These are phyloP conservation scores for Zonotrichia leucophrys DNA, from an alignment of 2,113 vertebrate genomes.

Conservation along the genomic window DNA sequence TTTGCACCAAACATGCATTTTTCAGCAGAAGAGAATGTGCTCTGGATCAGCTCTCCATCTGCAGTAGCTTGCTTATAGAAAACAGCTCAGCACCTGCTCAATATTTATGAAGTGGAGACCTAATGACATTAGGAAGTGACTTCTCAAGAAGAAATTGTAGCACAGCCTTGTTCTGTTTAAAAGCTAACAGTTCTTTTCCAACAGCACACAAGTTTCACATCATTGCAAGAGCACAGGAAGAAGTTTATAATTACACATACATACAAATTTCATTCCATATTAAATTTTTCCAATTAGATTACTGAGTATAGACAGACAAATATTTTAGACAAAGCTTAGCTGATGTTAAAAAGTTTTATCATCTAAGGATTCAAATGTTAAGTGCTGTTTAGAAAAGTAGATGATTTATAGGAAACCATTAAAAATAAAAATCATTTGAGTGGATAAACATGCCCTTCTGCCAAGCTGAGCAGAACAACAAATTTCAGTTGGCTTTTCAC, in stretches of 20 bases:
- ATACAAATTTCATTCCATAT: not conserved
- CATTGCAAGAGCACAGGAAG: not conserved
- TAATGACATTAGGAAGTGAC: not conserved
- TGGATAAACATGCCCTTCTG: conserved; percentile 52
- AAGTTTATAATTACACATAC: not conserved
- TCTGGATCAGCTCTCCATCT: not conserved
- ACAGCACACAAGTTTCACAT: not conserved
- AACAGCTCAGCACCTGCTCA: not conserved
- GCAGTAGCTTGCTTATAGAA: not conserved
- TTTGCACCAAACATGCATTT: not conserved
- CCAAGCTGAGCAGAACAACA: conserved; percentile 33
- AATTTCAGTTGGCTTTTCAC: conserved; percentile 24
- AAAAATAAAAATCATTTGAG: conserved; percentile 19
- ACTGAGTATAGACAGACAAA: not conserved
- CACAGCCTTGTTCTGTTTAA: not conserved
- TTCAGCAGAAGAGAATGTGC: not conserved
- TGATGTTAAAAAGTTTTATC: not conserved
- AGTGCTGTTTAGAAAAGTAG: not conserved
- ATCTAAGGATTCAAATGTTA: not conserved
- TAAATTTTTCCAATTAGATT: not conserved
- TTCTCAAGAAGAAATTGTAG: not conserved
- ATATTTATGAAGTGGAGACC: not conserved
- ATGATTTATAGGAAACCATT: not conserved
- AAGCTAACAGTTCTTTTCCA: not conserved
- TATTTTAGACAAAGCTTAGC: not conserved